Conservation (phyloP, 2,888 invertebrate species). For the Cistogaster globosa region DNA sequence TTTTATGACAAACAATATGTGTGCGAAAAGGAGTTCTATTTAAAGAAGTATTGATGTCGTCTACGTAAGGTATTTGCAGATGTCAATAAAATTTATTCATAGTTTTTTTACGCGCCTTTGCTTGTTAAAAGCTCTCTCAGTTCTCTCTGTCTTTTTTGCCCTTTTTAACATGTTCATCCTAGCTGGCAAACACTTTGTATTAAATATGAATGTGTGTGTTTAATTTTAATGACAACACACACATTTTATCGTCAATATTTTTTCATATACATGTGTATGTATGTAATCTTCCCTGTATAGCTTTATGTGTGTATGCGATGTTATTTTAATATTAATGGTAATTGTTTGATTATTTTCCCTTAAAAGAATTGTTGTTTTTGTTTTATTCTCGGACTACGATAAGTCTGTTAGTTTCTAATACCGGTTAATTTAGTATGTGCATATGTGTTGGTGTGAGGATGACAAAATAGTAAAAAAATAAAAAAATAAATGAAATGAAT, state of each 20-base stretch:
- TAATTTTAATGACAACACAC: constrained; percentile 10
- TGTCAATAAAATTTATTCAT: constrained; percentile 61
- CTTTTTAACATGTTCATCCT: neutral
- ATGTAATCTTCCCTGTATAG: neutral
- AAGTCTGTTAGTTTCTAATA: no score
- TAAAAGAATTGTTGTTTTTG: no score
- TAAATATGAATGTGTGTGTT: neutral
- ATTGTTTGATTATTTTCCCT: no score
- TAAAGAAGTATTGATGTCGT: constrained; percentile 16
- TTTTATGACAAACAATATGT: constrained; percentile 13
- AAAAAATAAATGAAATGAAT: no score
- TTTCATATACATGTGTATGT: neutral
- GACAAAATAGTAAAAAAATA: no score
- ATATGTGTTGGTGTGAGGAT: neutral
- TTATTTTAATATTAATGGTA: no score
- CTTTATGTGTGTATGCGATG: neutral
- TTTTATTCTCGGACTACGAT: no score
- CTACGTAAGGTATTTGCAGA: constrained; percentile 57
- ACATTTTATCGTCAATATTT: neutral
- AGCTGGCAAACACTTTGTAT: neutral
- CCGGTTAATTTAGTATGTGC: neutral
- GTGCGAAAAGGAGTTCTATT: constrained; percentile 7
- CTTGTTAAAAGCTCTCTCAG: constrained; percentile 60
- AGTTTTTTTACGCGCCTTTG: constrained; percentile 63
- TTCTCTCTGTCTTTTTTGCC: neutral